Conservation (phyloP, 1,140 invertebrate genomes). For the Scaptomyza graminum region DNA sequence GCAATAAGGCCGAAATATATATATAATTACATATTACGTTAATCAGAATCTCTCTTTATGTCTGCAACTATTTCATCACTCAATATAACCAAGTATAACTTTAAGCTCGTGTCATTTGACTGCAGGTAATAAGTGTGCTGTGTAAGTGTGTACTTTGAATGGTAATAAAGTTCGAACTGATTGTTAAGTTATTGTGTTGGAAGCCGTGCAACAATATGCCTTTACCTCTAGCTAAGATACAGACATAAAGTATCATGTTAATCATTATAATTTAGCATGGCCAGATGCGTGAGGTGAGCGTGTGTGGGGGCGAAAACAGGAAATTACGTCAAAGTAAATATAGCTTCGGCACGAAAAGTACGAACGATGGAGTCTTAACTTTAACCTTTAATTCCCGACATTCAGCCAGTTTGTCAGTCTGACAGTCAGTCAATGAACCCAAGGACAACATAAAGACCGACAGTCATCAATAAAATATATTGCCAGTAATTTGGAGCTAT, state of each 20-base stretch:
- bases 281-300: conserved; percentile 1
- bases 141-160: conserved; percentile 22
- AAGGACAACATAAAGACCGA: conserved; percentile 27
- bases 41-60: too few species aligned
- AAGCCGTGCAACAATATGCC: neutral
- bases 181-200: conserved; percentile 11
- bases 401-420: neutral
- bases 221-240: neutral
- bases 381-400: conserved; percentile 29
- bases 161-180: conserved; percentile 30
- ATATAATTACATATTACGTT: too few species aligned
- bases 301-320: neutral
- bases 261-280: conserved; percentile 29
- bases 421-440: conserved; percentile 22
- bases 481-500: conserved; percentile 20
- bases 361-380: conserved; percentile 39
- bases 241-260: conserved; percentile 35
- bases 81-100: too few species aligned
- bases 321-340: conserved; percentile 38
- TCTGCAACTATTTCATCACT: too few species aligned
- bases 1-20: too few species aligned
- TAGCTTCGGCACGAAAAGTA: conserved; percentile 19
- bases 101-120: conserved; percentile 19
- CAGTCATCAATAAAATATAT: conserved; percentile 69
- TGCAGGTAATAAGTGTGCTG: conserved; percentile 12